phyloP scores from a whole-genome alignment of 2,888 invertebrate genomes.

The Orthonychiurus folsomi region DNA sequence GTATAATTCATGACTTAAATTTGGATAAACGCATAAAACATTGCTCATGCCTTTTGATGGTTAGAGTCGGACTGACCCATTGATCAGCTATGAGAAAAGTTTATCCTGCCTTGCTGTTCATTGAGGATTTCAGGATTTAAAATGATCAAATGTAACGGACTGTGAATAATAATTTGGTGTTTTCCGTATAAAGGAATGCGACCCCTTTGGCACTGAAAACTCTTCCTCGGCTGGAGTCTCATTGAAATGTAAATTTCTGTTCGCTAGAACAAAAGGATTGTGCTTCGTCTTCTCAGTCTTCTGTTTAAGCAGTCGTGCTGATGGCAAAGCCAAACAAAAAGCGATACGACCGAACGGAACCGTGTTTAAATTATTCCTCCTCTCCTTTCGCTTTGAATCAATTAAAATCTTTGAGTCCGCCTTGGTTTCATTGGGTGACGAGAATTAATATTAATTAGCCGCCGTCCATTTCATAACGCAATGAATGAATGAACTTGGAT shows the following conservation, averaged over 20 bases:
- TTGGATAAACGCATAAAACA: too few relatives aligned
- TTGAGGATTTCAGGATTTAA: background rate
- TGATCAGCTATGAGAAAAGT: background rate
- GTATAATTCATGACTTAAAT: too few relatives aligned
- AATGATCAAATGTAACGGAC: background rate
- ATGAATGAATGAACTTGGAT: too few relatives aligned
- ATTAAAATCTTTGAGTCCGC: too few relatives aligned
- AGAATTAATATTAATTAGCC: too few relatives aligned
- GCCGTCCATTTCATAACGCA: too few relatives aligned
- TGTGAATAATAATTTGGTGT: background rate
- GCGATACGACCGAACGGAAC: too few relatives aligned
- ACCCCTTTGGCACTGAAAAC: background rate
- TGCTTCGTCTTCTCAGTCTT: background rate
- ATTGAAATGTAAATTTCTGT: constrained; percentile 1
- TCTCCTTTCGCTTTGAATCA: too few relatives aligned
- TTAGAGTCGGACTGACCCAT: background rate
- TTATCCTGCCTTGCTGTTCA: background rate
- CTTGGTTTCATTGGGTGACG: too few relatives aligned
- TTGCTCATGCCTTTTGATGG: too few relatives aligned
- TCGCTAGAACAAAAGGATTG: background rate
- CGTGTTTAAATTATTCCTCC: background rate
- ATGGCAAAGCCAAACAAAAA: too few relatives aligned
- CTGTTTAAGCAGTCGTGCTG: too few relatives aligned
- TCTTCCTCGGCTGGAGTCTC: background rate
- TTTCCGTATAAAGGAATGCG: background rate